Evolutionary conservation across 2,113 vertebrate species (phyloP).

Genomic region (Grammomys dolichurus): DNA sequence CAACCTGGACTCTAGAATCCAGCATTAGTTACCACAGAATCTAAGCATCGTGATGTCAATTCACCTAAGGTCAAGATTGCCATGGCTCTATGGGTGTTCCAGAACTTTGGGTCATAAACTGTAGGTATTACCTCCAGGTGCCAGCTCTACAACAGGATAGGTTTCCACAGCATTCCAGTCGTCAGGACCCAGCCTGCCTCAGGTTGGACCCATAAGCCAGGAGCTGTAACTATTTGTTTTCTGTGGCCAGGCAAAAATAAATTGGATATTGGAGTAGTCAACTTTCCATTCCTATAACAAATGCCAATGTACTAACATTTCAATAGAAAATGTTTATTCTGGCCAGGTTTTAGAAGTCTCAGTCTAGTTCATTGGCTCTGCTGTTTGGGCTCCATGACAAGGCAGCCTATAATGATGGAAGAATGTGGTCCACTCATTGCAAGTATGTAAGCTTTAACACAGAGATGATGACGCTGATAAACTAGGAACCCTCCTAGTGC

Average conservation of each 20-base stretch:
- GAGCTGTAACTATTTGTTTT: slow-evolving; percentile 32
- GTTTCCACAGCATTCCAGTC: background rate
- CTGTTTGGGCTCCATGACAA: background rate
- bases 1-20: background rate
- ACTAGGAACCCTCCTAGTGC: background rate
- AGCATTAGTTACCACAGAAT: background rate
- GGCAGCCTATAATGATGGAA: background rate
- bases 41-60: background rate
- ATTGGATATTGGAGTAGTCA: background rate
- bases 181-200: background rate
- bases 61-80: slow-evolving; percentile 17
- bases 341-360: background rate
- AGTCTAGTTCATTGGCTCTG: background rate
- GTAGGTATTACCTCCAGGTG: background rate
- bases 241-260: background rate
- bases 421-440: background rate
- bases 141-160: background rate
- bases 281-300: background rate
- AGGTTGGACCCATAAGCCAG: background rate
- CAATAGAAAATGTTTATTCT: background rate
- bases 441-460: background rate
- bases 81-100: background rate
- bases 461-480: background rate
- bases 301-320: background rate
- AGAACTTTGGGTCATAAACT: slow-evolving; percentile 10